Percentiles rank a stretch among this genome's conserved stretches.
phyloP scores from a whole-genome alignment of 2,797 vertebrate genomes.

The Macropus fuliginosus region DNA sequence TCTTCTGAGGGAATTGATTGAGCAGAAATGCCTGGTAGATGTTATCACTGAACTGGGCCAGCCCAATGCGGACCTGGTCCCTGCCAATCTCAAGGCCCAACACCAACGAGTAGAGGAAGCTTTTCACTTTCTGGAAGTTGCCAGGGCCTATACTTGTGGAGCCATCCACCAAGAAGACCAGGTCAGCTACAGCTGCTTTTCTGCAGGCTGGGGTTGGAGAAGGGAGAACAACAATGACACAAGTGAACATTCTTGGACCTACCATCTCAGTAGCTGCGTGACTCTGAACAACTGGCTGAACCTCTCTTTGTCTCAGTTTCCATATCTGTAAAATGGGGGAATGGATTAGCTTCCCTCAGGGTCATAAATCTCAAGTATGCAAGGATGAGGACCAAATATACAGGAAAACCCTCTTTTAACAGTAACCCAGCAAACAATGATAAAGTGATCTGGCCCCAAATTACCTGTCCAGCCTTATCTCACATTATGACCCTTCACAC shows the following conservation, averaged over 20 bases:
- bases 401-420: not conserved
- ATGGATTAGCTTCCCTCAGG: not conserved
- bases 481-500: not conserved
- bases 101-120: conserved; percentile 85
- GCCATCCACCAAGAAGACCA: conserved; percentile 90
- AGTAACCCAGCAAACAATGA: not conserved
- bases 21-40: conserved; percentile 85
- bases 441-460: not conserved
- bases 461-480: not conserved
- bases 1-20: conserved; percentile 84
- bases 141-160: conserved; percentile 85
- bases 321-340: not conserved
- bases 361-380: not conserved
- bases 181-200: conserved; percentile 85
- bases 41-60: conserved; percentile 87
- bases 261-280: not conserved
- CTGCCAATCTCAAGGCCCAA: conserved; percentile 85
- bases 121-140: conserved; percentile 86
- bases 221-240: not conserved
- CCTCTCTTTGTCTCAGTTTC: not conserved
- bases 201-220: conserved; percentile 84
- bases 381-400: not conserved
- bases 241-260: not conserved
- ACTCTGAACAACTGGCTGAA: not conserved
- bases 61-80: conserved; percentile 86